Base-by-base conservation (phyloP, 2,113 vertebrate genomes). In the Cyrtonyx montezumae region DNA sequence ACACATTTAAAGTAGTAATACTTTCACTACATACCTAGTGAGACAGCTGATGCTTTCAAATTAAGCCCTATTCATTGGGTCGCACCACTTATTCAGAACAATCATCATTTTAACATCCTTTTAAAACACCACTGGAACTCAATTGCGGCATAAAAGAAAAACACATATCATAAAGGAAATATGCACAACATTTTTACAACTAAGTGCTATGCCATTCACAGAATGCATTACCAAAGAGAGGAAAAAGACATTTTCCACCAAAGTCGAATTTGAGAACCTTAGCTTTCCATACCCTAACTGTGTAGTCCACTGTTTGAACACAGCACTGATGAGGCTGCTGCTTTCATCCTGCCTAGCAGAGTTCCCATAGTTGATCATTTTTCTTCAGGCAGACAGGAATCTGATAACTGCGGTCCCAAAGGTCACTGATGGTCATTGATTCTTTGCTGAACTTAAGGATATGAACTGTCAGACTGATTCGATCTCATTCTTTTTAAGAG, bases 331-430 rank as follows among this genome's bases (percentile, higher is more conserved):
- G 80, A 9, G 7, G 22, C 4, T 83, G 56, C 30, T 3, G 19
- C 34, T 62, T 84, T 37, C 28, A 91, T 51, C 15, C 28, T 62
- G 12, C n/a, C 26, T 49, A 42, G 58, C 32, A 78, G 36, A 81
- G 8, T 9, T 88, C 6, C 23, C 0, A 0, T 1, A 17, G 15
- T n/a, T 83, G 12, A 8, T 7, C 43, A 21, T 7, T 68, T 65
- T 81, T 55, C 30, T 80, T 26, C 16, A 78, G 32, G 49, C 28
- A 63, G 32, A 3, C 21, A 56, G 10, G 14, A 80, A 53, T 66
- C 30, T 46, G 55, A 59, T 37, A 32, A 34, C 9, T 2, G 25
- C 30, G 34, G 82, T 9, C 7, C 7, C 19, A 78, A 5, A 59
- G 11, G 40, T 12, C 43, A 80, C 25, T 66, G 40, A 8, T 32